phyloP scores from a whole-genome alignment of 2,113 vertebrate genomes.

The Natator depressus region DNA sequence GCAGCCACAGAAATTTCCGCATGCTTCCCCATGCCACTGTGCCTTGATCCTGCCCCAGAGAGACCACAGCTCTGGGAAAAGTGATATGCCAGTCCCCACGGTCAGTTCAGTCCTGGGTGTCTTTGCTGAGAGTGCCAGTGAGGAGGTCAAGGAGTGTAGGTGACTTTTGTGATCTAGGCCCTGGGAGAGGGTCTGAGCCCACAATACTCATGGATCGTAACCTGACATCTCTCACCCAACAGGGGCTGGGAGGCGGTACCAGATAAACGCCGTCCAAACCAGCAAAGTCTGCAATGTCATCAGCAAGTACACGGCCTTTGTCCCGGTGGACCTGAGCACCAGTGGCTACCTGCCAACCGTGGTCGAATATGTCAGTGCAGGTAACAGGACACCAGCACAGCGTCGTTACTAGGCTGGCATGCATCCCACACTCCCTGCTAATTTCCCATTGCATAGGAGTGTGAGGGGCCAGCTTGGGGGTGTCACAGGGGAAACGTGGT shows the following conservation, averaged over 20 bases:
- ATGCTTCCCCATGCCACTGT: neutral
- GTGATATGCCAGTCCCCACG: neutral
- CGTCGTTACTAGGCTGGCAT: neutral
- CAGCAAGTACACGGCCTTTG: constrained; percentile 92
- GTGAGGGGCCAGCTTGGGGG: rapidly evolving
- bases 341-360: constrained; percentile 86
- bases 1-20: neutral
- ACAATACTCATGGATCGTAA: rapidly evolving
- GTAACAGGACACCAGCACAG: constrained; percentile 58
- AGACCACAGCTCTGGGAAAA: neutral
- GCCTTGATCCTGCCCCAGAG: neutral
- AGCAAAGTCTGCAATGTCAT: constrained; percentile 94
- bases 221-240: neutral
- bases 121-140: neutral
- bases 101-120: neutral
- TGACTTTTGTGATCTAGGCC: neutral
- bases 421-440: neutral
- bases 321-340: constrained; percentile 90
- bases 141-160: neutral
- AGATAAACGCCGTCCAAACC: constrained; percentile 88
- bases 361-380: constrained; percentile 83
- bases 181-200: rapidly evolving
- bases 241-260: constrained; percentile 90
- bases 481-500: rapidly evolving
- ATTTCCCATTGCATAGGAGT: neutral